phyloP scores from a whole-genome alignment of 2,797 vertebrate genomes.

The Sternotherus odoratus region DNA sequence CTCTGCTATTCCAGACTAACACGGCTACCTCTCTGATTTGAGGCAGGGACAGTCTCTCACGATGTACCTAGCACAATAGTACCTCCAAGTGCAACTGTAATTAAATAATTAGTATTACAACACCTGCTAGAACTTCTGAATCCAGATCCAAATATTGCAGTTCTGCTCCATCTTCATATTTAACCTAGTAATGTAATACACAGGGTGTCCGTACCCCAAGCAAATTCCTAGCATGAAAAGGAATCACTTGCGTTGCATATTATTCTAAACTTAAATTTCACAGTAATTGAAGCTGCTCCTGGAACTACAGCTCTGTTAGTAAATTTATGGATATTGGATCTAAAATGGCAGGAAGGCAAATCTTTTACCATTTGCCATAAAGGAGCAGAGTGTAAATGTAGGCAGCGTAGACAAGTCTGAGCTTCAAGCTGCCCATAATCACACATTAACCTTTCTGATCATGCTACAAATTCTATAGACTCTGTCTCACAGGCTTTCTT shows the following conservation, averaged over 20 bases:
- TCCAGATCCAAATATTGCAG: neutral
- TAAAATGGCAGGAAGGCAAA: neutral
- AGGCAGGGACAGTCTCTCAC: neutral
- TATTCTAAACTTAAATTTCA: neutral
- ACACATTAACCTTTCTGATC: neutral
- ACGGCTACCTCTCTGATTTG: too few species aligned
- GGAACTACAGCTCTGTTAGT: neutral
- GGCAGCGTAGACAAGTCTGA: neutral
- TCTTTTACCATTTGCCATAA: neutral
- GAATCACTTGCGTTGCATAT: neutral
- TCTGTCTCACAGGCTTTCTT: neutral
- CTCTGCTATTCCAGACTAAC: too few species aligned
- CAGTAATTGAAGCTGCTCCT: neutral
- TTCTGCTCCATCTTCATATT: neutral
- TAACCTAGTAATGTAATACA: neutral
- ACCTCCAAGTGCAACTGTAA: neutral
- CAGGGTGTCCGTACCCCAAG: neutral
- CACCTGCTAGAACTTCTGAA: neutral
- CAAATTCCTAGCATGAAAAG: neutral
- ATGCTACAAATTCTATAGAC: neutral
- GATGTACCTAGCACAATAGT: accelerated
- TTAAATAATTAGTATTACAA: neutral
- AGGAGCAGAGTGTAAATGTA: neutral
- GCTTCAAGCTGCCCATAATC: neutral
- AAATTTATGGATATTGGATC: neutral